These are phyloP conservation scores for Sitta carolinensis DNA, from an alignment of 2,797 vertebrate species.

Conservation along the genomic window DNA sequence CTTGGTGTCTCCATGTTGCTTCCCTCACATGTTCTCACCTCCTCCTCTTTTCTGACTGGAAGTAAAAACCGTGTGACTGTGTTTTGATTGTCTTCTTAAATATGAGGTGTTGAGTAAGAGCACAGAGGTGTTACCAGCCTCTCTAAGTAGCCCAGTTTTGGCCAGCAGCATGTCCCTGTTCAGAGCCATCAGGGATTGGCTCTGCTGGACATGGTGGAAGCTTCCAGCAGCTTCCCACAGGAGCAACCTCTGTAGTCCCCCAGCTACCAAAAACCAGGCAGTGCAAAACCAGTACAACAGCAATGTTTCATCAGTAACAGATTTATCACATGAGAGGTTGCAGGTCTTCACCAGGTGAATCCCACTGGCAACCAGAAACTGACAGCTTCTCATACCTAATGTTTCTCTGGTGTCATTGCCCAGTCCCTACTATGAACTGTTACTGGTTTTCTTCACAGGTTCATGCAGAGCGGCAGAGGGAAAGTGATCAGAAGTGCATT, in stretches of 20 bases:
- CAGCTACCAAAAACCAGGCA: too few relatives aligned
- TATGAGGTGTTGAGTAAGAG: neutral
- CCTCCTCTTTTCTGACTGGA: too few relatives aligned
- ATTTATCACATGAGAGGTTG: too few relatives aligned
- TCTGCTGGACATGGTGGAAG: neutral
- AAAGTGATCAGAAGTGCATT: neutral
- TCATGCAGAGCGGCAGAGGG: accelerated
- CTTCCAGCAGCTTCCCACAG: too few relatives aligned
- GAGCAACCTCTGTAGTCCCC: too few relatives aligned
- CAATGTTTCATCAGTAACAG: too few relatives aligned
- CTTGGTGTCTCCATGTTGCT: neutral
- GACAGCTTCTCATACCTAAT: neutral
- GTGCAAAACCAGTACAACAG: too few relatives aligned
- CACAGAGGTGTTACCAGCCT: neutral
- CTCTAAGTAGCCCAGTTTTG: neutral
- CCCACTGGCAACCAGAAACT: neutral
- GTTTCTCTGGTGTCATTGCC: neutral
- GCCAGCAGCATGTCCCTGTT: too few relatives aligned
- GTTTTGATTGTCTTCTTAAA: neutral
- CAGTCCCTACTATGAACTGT: neutral
- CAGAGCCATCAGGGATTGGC: neutral
- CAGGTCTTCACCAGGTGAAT: neutral
- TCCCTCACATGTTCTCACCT: neutral
- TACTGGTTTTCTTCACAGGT: accelerated
- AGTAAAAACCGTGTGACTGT: neutral